phyloP scores from a whole-genome alignment of 23 tunicate genomes.

The Styela clava region DNA sequence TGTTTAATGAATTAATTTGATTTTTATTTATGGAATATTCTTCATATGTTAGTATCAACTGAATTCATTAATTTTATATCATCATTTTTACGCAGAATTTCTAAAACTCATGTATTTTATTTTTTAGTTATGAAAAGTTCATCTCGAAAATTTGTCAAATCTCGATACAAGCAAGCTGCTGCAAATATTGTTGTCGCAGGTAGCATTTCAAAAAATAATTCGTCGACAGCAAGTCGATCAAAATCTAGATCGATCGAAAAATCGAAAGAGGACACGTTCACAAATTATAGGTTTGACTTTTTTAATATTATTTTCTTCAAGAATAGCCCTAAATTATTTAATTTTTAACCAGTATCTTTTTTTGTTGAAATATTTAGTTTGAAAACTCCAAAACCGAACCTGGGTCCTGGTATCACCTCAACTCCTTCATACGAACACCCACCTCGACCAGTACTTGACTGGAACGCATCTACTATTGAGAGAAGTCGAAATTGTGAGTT shows the following conservation, averaged over 20 bases:
- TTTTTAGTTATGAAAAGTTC: neutral
- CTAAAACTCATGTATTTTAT: too few species aligned
- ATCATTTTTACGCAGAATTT: too few species aligned
- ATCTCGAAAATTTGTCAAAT: neutral
- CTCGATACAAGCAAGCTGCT: constrained; percentile 1
- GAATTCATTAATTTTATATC: too few species aligned
- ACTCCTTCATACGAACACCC: neutral
- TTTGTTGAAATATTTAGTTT: too few species aligned
- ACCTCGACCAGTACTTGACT: neutral
- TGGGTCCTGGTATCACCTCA: constrained; percentile 5
- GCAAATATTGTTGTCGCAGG: constrained; percentile 1
- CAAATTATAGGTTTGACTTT: neutral
- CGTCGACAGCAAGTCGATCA: neutral
- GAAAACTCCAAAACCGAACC: neutral
- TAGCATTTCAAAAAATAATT: neutral
- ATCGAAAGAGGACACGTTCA: neutral
- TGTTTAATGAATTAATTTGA: too few species aligned
- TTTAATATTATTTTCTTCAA: too few species aligned
- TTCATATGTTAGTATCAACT: too few species aligned
- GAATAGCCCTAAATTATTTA: too few species aligned
- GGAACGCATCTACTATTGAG: constrained; percentile 5
- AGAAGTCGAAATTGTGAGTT: neutral
- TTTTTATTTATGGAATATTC: too few species aligned
- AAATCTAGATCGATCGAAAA: neutral
- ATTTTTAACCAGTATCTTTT: too few species aligned